These are phyloP conservation scores for Syngnathoides biaculeatus DNA, from an alignment of 2,113 vertebrate genomes.

Conservation along the genomic window DNA sequence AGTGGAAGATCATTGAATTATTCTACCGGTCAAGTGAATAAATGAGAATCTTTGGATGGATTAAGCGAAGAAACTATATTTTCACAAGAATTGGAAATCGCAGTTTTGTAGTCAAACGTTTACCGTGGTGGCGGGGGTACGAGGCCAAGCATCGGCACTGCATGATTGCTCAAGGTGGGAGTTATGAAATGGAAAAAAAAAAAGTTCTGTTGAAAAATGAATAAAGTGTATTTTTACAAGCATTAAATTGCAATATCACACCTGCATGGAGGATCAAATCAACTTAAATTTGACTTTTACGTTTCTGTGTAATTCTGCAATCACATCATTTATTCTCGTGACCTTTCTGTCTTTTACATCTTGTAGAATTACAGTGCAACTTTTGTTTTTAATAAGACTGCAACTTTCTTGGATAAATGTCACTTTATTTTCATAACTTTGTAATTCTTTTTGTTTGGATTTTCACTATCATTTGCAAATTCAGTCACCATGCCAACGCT, in stretches of 20 bases:
- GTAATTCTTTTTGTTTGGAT: background rate
- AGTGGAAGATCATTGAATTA: background rate
- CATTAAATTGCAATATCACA: too few relatives aligned
- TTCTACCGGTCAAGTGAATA: background rate
- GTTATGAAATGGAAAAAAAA: background rate
- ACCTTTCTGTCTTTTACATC: background rate
- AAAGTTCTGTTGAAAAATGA: too few relatives aligned
- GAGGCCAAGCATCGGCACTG: slow-evolving; percentile 44
- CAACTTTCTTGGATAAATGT: background rate
- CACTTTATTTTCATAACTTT: background rate
- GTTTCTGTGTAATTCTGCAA: background rate
- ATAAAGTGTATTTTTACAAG: too few relatives aligned
- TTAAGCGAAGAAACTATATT: too few relatives aligned
- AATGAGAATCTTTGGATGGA: too few relatives aligned
- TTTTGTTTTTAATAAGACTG: background rate
- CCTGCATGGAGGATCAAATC: too few relatives aligned
- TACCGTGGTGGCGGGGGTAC: background rate
- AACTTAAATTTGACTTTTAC: background rate
- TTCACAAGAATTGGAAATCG: too few relatives aligned
- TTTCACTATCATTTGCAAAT: too few relatives aligned
- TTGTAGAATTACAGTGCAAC: background rate
- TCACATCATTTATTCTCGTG: background rate
- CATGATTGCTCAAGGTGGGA: slow-evolving; percentile 46
- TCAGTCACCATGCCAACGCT: too few relatives aligned
- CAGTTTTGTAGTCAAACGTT: too few relatives aligned